These are phyloP conservation scores for Xyrauchen texanus DNA, from an alignment of 2,113 vertebrate species.

Conservation along the genomic window DNA sequence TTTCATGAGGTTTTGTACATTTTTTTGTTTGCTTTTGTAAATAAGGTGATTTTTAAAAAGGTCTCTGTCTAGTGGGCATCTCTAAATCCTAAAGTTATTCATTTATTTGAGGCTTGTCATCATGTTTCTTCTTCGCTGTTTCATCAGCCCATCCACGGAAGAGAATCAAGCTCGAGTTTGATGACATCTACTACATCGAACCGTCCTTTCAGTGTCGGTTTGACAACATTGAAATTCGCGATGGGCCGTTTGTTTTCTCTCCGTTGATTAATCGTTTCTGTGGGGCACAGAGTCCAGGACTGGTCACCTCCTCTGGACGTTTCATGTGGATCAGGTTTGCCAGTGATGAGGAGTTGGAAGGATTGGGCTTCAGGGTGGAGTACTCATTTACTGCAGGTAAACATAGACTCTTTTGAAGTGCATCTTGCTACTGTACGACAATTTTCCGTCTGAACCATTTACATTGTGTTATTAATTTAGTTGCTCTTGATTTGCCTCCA, in stretches of 20 bases:
- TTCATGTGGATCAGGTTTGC: slow-evolving; percentile 97
- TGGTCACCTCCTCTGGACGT: slow-evolving; percentile 89
- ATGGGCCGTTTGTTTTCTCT: slow-evolving; percentile 96
- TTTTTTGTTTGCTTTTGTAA: too few species aligned
- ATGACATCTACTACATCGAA: slow-evolving; percentile 88
- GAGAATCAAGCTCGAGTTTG: slow-evolving; percentile 89
- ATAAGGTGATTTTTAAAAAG: too few species aligned
- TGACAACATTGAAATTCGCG: slow-evolving; percentile 92
- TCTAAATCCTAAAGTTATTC: too few species aligned
- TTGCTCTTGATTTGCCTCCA: slow-evolving; percentile 56
- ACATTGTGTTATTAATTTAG: background rate
- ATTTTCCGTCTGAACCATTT: background rate
- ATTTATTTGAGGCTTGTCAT: too few species aligned
- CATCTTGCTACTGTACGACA: background rate
- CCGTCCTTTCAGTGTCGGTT: slow-evolving; percentile 95
- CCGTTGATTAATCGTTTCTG: slow-evolving; percentile 92
- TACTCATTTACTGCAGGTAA: slow-evolving; percentile 94
- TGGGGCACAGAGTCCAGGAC: slow-evolving; percentile 81
- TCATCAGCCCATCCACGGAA: slow-evolving; percentile 87
- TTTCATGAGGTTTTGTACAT: too few species aligned
- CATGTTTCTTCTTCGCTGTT: slow-evolving; percentile 4
- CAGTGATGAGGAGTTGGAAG: slow-evolving; percentile 95
- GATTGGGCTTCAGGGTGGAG: slow-evolving; percentile 88
- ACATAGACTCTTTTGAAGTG: background rate
- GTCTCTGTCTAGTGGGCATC: too few species aligned